phyloP scores from a whole-genome alignment of 1,140 invertebrate species.

The Drosophila micromelanica region DNA sequence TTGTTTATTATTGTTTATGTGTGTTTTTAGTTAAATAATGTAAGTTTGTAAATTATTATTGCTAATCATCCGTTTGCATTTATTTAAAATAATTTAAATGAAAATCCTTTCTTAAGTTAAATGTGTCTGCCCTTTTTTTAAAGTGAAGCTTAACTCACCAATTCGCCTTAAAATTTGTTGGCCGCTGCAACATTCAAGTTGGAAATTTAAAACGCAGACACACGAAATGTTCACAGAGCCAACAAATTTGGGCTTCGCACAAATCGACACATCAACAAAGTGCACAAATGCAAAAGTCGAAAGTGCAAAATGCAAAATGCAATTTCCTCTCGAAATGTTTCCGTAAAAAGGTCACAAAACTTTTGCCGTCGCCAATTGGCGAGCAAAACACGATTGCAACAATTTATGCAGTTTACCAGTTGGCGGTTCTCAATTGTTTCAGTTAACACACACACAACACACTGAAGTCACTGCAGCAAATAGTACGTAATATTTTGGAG shows the following conservation, averaged over 20 bases:
- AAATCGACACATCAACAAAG: slow-evolving; percentile 1
- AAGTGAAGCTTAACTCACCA: slow-evolving; percentile 3
- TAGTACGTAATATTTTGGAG: slow-evolving; percentile 21
- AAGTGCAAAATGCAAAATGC: slow-evolving; percentile 38
- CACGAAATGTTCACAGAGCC: slow-evolving; percentile 2
- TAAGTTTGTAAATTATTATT: no score
- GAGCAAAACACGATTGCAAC: slow-evolving; percentile 26
- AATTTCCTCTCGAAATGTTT: slow-evolving; percentile 41
- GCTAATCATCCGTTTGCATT: no score
- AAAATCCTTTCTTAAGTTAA: no score
- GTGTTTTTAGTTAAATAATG: no score
- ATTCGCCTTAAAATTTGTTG: neutral
- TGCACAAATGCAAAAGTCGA: slow-evolving; percentile 12
- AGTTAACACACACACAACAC: slow-evolving; percentile 25
- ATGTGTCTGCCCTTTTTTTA: neutral
- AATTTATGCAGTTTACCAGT: slow-evolving; percentile 22
- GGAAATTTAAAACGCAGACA: neutral
- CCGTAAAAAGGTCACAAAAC: slow-evolving; percentile 49
- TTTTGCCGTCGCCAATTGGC: slow-evolving; percentile 51
- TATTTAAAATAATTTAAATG: no score
- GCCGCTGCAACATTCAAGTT: slow-evolving; percentile 1
- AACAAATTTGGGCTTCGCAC: neutral
- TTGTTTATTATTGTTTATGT: no score
- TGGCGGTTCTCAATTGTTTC: slow-evolving; percentile 23
- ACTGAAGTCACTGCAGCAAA: slow-evolving; percentile 1